Evolutionary conservation across 2,888 invertebrate genomes (phyloP).

Genomic region (Xestia sexstrigata): DNA sequence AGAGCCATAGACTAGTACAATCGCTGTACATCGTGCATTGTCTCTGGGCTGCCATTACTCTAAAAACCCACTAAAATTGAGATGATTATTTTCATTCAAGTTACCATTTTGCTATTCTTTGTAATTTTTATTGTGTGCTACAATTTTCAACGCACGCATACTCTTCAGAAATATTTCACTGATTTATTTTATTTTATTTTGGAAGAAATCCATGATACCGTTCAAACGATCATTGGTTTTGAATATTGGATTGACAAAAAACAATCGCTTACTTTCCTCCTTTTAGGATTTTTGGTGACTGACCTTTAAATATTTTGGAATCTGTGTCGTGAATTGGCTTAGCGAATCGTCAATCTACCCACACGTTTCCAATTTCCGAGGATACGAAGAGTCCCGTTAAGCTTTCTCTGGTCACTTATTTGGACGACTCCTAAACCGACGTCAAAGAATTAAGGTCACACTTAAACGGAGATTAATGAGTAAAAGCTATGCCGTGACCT

Average conservation of each 20-base stretch:
- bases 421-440: constrained; percentile 56
- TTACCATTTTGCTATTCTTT: constrained; percentile 21
- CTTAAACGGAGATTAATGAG: constrained; percentile 58
- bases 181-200: background rate
- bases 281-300: background rate
- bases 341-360: constrained; percentile 20
- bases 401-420: constrained; percentile 60
- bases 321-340: constrained; percentile 13
- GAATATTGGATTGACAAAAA: background rate
- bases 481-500: constrained; percentile 34
- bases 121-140: constrained; percentile 33
- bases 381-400: constrained; percentile 59
- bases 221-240: constrained; percentile 1
- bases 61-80: constrained; percentile 49
- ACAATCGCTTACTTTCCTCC: background rate
- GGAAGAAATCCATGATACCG: background rate
- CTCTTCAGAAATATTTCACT: background rate
- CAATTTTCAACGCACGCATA: constrained; percentile 42
- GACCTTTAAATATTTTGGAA: constrained; percentile 3
- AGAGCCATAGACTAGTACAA: constrained; percentile 12
- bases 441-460: constrained; percentile 61
- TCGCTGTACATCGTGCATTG: constrained; percentile 25
- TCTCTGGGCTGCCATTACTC: constrained; percentile 39
- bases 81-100: constrained; percentile 41
- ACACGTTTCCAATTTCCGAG: constrained; percentile 42